These are phyloP conservation scores for Tholera decimalis DNA, from an alignment of 2,888 invertebrate genomes.

Conservation along the genomic window DNA sequence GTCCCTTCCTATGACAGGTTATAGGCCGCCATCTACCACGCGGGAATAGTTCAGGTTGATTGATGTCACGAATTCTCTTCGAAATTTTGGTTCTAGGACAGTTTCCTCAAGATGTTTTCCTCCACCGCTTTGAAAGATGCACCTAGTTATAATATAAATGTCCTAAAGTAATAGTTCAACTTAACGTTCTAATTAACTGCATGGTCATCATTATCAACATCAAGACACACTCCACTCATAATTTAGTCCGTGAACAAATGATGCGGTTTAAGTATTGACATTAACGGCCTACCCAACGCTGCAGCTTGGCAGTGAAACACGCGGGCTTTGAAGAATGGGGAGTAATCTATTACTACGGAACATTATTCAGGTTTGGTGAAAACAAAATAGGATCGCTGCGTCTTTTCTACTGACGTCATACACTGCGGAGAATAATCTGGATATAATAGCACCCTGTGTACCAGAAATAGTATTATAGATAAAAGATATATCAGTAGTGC, in stretches of 20 bases:
- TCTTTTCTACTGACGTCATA: slow-evolving; percentile 41
- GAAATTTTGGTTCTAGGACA: too few relatives aligned
- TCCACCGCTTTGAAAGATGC: too few relatives aligned
- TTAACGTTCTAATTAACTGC: not conserved
- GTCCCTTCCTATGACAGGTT: too few relatives aligned
- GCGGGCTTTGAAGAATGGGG: slow-evolving; percentile 31
- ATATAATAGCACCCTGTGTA: slow-evolving; percentile 11
- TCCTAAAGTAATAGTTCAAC: not conserved
- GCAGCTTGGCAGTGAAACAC: slow-evolving; percentile 25
- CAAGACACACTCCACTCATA: not conserved
- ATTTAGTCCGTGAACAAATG: slow-evolving; percentile 13
- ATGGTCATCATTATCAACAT: slow-evolving; percentile 11
- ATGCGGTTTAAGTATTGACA: slow-evolving; percentile 15
- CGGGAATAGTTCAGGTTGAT: too few relatives aligned
- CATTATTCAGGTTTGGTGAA: slow-evolving; percentile 35
- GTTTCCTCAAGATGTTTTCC: not conserved
- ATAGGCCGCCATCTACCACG: too few relatives aligned
- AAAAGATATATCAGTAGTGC: too few relatives aligned
- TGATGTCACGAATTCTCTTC: too few relatives aligned
- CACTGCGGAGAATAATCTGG: slow-evolving; percentile 12
- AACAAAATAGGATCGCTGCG: slow-evolving; percentile 41
- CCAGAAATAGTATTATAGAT: too few relatives aligned
- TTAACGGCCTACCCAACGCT: slow-evolving; percentile 24
- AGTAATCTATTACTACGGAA: slow-evolving; percentile 33
- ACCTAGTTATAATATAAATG: too few relatives aligned